phyloP scores from a whole-genome alignment of 2,113 vertebrate species.

The Boulengeromyrus knoepffleri region DNA sequence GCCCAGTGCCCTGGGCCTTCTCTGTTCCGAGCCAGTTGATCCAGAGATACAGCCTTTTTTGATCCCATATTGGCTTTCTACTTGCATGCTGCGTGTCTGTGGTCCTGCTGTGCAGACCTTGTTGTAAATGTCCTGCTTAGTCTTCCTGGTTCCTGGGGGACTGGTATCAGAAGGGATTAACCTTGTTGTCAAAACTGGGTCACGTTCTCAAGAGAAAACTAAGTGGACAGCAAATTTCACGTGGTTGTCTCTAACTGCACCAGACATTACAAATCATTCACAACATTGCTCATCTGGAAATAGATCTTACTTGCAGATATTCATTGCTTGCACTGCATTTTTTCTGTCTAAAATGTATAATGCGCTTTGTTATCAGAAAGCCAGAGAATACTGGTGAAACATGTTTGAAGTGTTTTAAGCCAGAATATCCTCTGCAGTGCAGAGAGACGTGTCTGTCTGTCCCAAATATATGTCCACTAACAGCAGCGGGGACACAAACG shows the following conservation, averaged over 20 bases:
- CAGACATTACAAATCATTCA: neutral
- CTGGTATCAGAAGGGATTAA: neutral
- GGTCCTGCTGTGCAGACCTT: slow-evolving; percentile 18
- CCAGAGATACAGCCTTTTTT: slow-evolving; percentile 36
- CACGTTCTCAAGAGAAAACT: neutral
- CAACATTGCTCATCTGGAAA: neutral
- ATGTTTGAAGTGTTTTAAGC: neutral
- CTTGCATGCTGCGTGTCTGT: slow-evolving; percentile 8
- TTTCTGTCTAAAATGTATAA: neutral
- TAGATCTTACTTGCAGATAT: neutral
- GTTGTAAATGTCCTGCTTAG: slow-evolving; percentile 15
- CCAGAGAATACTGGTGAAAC: neutral
- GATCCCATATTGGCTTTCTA: slow-evolving; percentile 33
- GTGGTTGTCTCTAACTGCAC: neutral
- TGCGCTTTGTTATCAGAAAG: neutral
- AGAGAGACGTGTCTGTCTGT: neutral
- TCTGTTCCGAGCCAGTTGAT: slow-evolving; percentile 21
- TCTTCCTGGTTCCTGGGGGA: neutral
- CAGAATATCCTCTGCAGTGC: neutral
- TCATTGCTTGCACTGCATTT: neutral
- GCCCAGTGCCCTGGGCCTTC: slow-evolving; percentile 9
- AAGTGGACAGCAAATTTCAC: neutral
- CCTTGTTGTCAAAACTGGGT: neutral
- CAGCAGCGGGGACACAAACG: neutral
- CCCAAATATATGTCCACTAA: neutral